Evolutionary conservation across 2,113 vertebrate genomes (phyloP).

Genomic region (Passer montanus): DNA sequence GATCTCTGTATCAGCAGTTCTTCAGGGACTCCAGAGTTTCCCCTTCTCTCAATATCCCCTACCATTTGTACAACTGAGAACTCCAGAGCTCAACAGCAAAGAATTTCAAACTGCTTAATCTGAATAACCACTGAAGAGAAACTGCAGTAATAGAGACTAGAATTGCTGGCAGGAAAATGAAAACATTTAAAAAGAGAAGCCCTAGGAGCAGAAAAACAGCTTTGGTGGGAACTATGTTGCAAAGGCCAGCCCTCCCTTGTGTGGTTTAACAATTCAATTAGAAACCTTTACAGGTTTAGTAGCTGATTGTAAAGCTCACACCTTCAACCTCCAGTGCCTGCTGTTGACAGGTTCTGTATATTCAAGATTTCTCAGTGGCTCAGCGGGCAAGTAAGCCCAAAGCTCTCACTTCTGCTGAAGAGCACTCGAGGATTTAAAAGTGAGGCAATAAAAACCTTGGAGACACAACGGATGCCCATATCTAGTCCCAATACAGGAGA

Average conservation of each 20-base stretch:
- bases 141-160: constrained; percentile 1
- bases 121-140: neutral
- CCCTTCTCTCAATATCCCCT: neutral
- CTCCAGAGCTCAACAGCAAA: neutral
- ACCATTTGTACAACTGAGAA: neutral
- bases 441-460: neutral
- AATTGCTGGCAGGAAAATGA: constrained; percentile 4
- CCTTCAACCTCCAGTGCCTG: neutral
- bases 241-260: neutral
- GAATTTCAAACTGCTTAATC: constrained; percentile 22
- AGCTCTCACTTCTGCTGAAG: constrained; percentile 14
- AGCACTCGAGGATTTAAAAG: neutral
- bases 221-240: neutral
- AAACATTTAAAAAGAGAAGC: neutral
- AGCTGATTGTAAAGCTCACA: constrained; percentile 16
- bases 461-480: neutral
- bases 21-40: neutral
- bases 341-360: constrained; percentile 29
- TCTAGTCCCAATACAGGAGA: neutral
- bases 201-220: neutral
- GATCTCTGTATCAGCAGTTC: neutral
- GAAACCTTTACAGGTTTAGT: neutral
- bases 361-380: constrained; percentile 48
- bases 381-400: constrained; percentile 30
- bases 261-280: constrained; percentile 2